phyloP scores from a whole-genome alignment of 2,888 invertebrate species.

The Euplagia quadripunctaria region DNA sequence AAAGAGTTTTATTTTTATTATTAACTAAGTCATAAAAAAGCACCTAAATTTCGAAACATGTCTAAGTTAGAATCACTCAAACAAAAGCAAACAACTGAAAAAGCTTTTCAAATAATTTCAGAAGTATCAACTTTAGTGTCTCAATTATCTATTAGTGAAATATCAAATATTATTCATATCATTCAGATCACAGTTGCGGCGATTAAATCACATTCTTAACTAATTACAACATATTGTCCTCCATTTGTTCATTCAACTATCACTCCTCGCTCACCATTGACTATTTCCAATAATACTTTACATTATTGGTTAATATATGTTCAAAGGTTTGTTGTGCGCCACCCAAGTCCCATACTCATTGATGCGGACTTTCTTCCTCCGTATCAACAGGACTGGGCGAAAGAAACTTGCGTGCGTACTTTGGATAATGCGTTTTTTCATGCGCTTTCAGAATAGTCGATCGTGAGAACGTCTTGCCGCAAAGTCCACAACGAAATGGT shows the following conservation, averaged over 20 bases:
- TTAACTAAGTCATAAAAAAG: constrained; percentile 80
- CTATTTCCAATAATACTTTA: constrained; percentile 69
- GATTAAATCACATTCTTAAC: constrained; percentile 87
- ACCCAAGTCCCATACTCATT: constrained; percentile 74
- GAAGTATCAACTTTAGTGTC: constrained; percentile 79
- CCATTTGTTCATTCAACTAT: constrained; percentile 80
- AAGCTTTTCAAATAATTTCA: constrained; percentile 66
- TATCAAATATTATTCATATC: constrained; percentile 88
- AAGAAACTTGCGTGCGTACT: constrained; percentile 95
- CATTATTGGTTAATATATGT: constrained; percentile 67
- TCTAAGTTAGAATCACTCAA: constrained; percentile 63
- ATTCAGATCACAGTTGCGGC: constrained; percentile 88
- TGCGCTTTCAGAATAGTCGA: constrained; percentile 97
- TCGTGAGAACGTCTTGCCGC: constrained; percentile 96
- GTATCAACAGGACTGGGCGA: constrained; percentile 95
- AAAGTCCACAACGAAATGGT: constrained; percentile 95
- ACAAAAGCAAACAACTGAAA: constrained; percentile 60
- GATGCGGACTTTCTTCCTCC: constrained; percentile 93
- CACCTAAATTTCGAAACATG: constrained; percentile 76
- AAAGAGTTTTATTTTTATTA: constrained; percentile 66
- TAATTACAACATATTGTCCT: constrained; percentile 86
- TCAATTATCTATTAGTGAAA: constrained; percentile 86
- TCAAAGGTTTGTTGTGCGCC: constrained; percentile 68
- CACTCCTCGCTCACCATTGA: constrained; percentile 74
- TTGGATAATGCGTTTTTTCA: constrained; percentile 97